These are phyloP conservation scores for Dryobota labecula DNA, from an alignment of 2,888 invertebrate genomes.

Conservation along the genomic window DNA sequence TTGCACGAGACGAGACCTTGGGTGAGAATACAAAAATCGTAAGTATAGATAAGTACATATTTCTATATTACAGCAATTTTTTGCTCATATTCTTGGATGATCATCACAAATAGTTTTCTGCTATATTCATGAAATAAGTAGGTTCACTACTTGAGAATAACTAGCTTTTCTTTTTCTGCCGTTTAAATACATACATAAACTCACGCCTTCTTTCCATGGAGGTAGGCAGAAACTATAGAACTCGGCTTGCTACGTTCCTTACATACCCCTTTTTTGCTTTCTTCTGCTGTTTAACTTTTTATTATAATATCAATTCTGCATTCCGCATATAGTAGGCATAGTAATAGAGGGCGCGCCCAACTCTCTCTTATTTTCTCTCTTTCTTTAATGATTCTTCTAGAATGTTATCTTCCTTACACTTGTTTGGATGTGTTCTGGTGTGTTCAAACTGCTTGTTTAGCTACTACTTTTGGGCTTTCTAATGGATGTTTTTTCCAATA, in stretches of 20 bases:
- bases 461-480: no score
- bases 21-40: no score
- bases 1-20: conserved; percentile 38
- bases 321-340: background rate
- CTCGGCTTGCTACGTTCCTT: no score
- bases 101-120: background rate
- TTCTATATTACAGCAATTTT: background rate
- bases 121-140: background rate
- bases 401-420: background rate
- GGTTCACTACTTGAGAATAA: background rate
- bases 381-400: no score
- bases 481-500: no score
- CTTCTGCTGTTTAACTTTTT: background rate
- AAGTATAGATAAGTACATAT: no score
- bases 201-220: no score
- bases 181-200: no score
- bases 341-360: background rate
- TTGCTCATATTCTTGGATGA: background rate
- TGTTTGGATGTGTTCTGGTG: no score
- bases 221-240: no score
- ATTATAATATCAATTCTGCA: background rate
- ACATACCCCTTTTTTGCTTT: no score
- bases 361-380: background rate
- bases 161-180: background rate
- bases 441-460: no score